Percentiles rank a stretch among this genome's conserved stretches.
phyloP scores from a whole-genome alignment of 2,888 invertebrate species.

The Physocephala rufipes region DNA sequence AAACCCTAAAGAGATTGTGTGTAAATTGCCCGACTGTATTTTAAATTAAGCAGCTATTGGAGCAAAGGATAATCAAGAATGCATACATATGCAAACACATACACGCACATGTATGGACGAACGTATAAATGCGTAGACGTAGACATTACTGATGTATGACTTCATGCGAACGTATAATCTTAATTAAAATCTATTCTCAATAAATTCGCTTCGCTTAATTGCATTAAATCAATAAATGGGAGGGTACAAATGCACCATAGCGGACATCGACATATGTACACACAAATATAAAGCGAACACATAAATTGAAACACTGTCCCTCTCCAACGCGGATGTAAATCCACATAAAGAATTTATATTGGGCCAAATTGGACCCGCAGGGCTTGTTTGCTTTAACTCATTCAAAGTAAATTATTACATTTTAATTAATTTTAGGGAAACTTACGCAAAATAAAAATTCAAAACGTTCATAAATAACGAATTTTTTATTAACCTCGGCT shows the following conservation, averaged over 20 bases:
- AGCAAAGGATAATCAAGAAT: neutral
- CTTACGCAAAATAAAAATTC: no score
- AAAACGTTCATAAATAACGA: no score
- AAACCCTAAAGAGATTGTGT: neutral
- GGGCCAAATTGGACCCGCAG: neutral
- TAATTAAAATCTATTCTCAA: conserved; percentile 26
- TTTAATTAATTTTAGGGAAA: no score
- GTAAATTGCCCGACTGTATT: no score
- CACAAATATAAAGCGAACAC: no score
- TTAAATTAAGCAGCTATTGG: no score
- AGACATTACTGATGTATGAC: neutral
- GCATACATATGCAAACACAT: neutral
- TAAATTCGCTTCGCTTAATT: conserved; percentile 16
- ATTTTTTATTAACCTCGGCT: no score
- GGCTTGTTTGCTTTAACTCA: neutral
- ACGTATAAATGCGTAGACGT: neutral
- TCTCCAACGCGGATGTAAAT: no score
- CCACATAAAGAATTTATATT: no score
- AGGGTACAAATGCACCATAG: neutral
- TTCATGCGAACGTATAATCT: conserved; percentile 5
- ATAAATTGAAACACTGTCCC: no score
- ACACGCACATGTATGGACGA: neutral
- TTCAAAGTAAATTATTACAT: neutral
- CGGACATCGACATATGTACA: neutral
- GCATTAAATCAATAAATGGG: neutral